Evolutionary conservation across 2,113 vertebrate genomes (phyloP), one percentile per base, ranked within the genome.

Genomic region (Centropus unirufus): DNA sequence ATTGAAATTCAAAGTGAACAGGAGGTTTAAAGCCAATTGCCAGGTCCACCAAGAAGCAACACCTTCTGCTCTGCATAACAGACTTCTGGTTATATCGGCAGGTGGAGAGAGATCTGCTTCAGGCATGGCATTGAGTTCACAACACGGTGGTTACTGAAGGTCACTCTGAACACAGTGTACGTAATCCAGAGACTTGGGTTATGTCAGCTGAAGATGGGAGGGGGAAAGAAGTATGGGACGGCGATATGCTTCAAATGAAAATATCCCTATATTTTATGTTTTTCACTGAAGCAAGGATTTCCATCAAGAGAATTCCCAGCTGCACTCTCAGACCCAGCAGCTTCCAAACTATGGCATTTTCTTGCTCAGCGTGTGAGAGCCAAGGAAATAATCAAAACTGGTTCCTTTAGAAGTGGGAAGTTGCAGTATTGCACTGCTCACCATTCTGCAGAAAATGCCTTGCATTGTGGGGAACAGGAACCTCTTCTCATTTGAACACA

Each of bases 21-120:
- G 93, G 93, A 91, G 83, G 79, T 73, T 95, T 83, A 34, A 86
- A 94, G 29, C 54, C 64, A 59, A 62, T 54, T 92, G 68, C 77
- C 86, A 87, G 52, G 64, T 85, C 61, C 72, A 87, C 88, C 85
- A 93, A 93, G 83, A 78, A 89, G 46, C 72, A 89, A 3, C 51
- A 78, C 69, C 70, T 89, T 83, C 73, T 95, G 92, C 36, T 94
- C 44, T 11, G 17, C 44, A 5, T 24, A 89, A 46, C 40, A 91
- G 72, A 79, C 32, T 90, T 90, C 22, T 24, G 34, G 89, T 83
- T 92, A 49, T n/a, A 49, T 73, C 78, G 95, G 83, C 94, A 96
- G 89, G 69, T 5, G 11, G 66, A 59, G 87, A 87, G 47, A 95
- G 83, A 92, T 85, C 80, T 54, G 70, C 59, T 76, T 42, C 1